Evolutionary conservation across 2,888 invertebrate genomes (phyloP), one percentile per base, ranked within the genome.

Genomic region (Beris morrisii): DNA sequence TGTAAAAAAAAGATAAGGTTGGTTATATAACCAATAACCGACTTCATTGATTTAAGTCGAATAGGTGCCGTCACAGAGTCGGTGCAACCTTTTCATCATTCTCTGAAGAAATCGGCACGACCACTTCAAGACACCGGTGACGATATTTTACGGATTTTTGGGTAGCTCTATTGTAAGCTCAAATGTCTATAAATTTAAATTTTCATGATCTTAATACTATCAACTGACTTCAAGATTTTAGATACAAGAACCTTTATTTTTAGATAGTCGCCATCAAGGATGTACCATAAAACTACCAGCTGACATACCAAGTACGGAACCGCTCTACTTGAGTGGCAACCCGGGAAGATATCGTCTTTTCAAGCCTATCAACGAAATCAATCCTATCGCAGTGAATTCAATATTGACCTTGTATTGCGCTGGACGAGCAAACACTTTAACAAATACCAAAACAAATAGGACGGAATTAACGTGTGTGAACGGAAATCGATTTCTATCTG

Each of bases 351-450:
- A 64, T 64, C n/a, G 69, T 55, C 66, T 75, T 7, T 71, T 74
- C 28, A 71, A 71, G 31, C 75, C 75, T 5, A 61, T 44, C 22
- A 67, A 70, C 50, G 32, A 67, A 45, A 69, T 66, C 5, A 71
- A 70, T 50, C 56, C 53, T 11, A 45, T 75, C 4, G 56, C 69
- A 5, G 45, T 61, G 5, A 70, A 68, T 64, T 69, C 71, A 7
- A 66, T 69, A n/a, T 67, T 76, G 30, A 69, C 61, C 3, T 59
- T 75, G 6, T 65, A 65, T 6, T 76, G 76, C 67, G 67, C 73
- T 15, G 74, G 75, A 7, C 68, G 57, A 6, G 59, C 57, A 11
- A 76, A 76, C 66, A 64, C 54, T 13, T 67, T 75, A 28, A 54
- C 69, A 13, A 66, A 65, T 43, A 13, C 54, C 4, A 45, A 54